Base-by-base conservation (phyloP, 2,797 vertebrate genomes). In the Podargus strigoides region DNA sequence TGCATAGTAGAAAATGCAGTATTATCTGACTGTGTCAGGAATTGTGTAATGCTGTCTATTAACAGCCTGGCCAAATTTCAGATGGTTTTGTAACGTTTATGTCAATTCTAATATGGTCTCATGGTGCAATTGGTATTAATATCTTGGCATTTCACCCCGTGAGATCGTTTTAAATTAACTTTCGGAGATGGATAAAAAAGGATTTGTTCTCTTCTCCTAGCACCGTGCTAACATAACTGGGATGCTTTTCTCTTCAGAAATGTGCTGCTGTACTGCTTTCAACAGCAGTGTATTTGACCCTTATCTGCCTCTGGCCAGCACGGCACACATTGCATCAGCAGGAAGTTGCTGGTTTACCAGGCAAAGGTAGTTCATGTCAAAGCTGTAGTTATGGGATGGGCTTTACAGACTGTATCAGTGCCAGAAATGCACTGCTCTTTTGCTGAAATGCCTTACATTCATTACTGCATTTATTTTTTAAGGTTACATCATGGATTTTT, bases 11-110 rank as follows among this genome's bases (percentile, higher is more conserved):
- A 62, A 62, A 80, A n/a, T 42, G 36, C 79, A 69, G 82, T 23
- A 73, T 89, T 93, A 66, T 55, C 66, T 82, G 73, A 34, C 83
- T 72, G 6, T 83, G 94, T 66, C 69, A 93, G 94, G 81, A 89
- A 91, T 97, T 96, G 94, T 92, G 89, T 97, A 95, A 96, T 73
- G 82, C 87, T 84, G 79, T 70, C 96, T 96, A 66, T 95, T 95
- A 92, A 93, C 91, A 94, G 92, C 95, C 85, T 97, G 96, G 92
- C 94, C 87, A 66, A 46, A 56, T 87, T 93, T 95, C 96, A 95
- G 89, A 14, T 84, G 68, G 95, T 94, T 97, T 96, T 94, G 89
- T 96, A 97, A 97, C 74, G 15, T 91, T 91, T 53, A 21, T 95
- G 91, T 89, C 89, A 90, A 59, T 86, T 93, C 8, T 7, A 78